Evolutionary conservation across 2,797 vertebrate species (phyloP), one percentile per base, ranked within the genome.

Genomic region (Cossypha niveicapilla): DNA sequence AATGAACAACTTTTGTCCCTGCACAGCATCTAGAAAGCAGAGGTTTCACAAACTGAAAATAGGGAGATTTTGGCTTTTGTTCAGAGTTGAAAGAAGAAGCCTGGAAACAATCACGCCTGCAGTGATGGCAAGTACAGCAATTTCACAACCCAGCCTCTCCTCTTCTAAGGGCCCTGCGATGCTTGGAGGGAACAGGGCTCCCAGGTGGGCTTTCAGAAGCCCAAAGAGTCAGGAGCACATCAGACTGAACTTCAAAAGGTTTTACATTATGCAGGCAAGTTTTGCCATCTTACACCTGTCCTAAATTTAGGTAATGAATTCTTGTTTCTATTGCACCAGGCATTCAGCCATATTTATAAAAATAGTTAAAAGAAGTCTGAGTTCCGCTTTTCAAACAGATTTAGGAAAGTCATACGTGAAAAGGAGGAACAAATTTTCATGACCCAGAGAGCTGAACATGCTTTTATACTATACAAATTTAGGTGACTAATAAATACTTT

Each of bases 371-470:
- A 50, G 18, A 70, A 48, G 25, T 7, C 34, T 4, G 10, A 71
- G 50, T 72, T 78, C 28, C 0, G 6, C 9, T 76, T 61, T 39
- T 53, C 39, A 67, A 71, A 66, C 5, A 44, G 30, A 51, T 60
- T 65, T 23, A 53, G 13, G 30, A 85, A 70, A 75, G 25, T 7
- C 48, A 41, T 22, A 30, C 0, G 0, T 27, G 8, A 79, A 35
- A 44, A 93, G 11, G 17, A 88, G 18, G 51, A 92, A 66, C 21
- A 82, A 28, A 45, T 61, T 57, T 58, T 50, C 18, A 57, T 0
- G 1, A 53, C 12, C 22, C 10, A 62, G 25, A 44, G 19, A 82
- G 9, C 47, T 81, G 53, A 67, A 53, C 22, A 11, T 11, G 24
- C 30, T 83, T 84, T 82, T 56, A 51, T 13, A 58, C 12, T 6